Evolutionary conservation across 2,888 invertebrate genomes (phyloP), one percentile per base, ranked within the genome.

Genomic region (Apamea epomidion): DNA sequence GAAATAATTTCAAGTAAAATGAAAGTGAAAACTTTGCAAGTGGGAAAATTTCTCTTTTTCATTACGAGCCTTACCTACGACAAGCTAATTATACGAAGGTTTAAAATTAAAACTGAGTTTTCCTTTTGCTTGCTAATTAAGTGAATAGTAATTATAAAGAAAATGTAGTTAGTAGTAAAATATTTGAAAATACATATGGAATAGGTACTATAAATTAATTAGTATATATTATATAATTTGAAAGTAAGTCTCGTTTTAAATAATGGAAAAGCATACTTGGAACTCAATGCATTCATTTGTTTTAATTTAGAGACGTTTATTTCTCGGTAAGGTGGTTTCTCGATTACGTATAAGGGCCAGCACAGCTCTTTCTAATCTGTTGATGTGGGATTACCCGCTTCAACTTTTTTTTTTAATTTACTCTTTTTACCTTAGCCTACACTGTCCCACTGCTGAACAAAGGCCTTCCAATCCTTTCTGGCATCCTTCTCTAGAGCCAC

Each of bases 41-140:
- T 51, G 68, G n/a, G 83, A 69, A 73, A 72, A 73, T 85, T 76
- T 85, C 80, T 65, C 82, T 80, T 70, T 78, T 76, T 64, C 65
- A 79, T 82, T 51, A 48, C 12, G n/a, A 25, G 21, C 21, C 5
- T 6, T 21, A 21, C 25, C 8, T 58, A 64, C 37, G 51, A 54
- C 62, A 25, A 0, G 25, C 21, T 81, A 60, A 64, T 77, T 77
- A 72, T 58, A 32, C 16, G 29, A n/a, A 29, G 29, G 25, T n/a
- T 81, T 81, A 0, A 81, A 64, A 58, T 48, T 65, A 60, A 73
- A 73, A 65, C 25, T 25, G 5, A 70, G 25, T 75, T 75, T 83
- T 76, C 58, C 25, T 70, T 70, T 18, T 18, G 48, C 25, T 72
- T 54, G 1, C 21, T 74, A 62, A 67, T 62, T 74, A 54, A n/a